These are phyloP conservation scores for Drosophila parthenogenetica DNA, from an alignment of 2,888 invertebrate species.

Conservation along the genomic window DNA sequence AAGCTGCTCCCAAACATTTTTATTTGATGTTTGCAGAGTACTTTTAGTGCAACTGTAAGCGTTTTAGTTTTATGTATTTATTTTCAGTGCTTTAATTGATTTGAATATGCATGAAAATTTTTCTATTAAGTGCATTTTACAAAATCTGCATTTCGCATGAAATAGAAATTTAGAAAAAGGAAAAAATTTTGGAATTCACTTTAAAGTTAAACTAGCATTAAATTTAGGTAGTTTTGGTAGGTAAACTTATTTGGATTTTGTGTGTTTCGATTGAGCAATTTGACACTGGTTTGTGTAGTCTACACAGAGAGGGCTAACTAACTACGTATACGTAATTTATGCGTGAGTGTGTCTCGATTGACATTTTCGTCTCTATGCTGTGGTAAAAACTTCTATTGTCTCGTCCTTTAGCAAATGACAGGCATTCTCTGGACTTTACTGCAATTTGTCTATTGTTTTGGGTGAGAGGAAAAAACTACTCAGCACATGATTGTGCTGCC, in stretches of 20 bases:
- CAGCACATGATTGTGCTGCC: background rate
- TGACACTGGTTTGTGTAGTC: slow-evolving; percentile 6
- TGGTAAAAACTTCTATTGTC: background rate
- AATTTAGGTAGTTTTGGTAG: no score
- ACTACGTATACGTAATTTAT: slow-evolving; percentile 8
- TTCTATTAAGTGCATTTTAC: slow-evolving; percentile 22
- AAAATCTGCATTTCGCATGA: slow-evolving; percentile 11
- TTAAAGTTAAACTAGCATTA: no score
- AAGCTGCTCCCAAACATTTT: slow-evolving; percentile 21
- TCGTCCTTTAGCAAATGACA: slow-evolving; percentile 12
- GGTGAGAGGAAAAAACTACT: background rate
- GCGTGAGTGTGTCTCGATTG: slow-evolving; percentile 22
- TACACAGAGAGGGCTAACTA: background rate
- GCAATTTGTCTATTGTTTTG: slow-evolving; percentile 19
- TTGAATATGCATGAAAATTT: slow-evolving; percentile 54
- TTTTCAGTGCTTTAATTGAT: slow-evolving; percentile 36
- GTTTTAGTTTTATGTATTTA: slow-evolving; percentile 5
- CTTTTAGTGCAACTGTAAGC: slow-evolving; percentile 30
- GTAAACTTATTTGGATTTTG: background rate
- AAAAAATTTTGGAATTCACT: no score
- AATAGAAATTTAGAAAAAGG: background rate
- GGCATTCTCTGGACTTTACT: slow-evolving; percentile 6
- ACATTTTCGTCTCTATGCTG: slow-evolving; percentile 16
- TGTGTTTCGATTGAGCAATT: background rate
- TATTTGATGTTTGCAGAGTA: slow-evolving; percentile 42